Evolutionary conservation across 2,797 vertebrate genomes (phyloP).

Genomic region (Gymnothorax reevesii): DNA sequence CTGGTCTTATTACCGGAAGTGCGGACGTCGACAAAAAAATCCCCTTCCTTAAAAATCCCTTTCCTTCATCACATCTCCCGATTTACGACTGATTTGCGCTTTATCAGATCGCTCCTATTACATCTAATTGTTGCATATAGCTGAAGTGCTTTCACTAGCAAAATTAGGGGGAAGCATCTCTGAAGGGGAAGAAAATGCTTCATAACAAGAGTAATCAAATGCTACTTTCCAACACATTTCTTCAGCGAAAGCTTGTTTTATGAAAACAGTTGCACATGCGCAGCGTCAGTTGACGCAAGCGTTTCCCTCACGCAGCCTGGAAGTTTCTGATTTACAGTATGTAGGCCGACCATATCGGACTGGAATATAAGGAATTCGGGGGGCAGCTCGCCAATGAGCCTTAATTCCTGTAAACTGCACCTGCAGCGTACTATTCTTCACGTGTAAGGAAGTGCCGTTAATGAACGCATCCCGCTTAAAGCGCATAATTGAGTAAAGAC

Average conservation of each 20-base stretch:
- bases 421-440: slow-evolving; percentile 66
- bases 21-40: too few species aligned
- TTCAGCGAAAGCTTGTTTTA: not conserved
- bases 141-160: slow-evolving; percentile 7
- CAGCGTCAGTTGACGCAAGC: not conserved
- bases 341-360: slow-evolving; percentile 24
- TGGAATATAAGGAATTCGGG: not conserved
- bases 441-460: slow-evolving; percentile 74
- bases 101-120: too few species aligned
- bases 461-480: slow-evolving; percentile 73
- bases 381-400: slow-evolving; percentile 33
- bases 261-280: not conserved
- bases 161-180: not conserved
- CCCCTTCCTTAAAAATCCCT: too few species aligned
- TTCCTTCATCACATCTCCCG: too few species aligned
- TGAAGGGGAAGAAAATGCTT: too few species aligned
- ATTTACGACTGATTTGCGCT: too few species aligned
- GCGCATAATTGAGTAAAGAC: slow-evolving; percentile 73
- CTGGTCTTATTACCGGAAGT: too few species aligned
- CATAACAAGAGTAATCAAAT: not conserved
- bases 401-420: slow-evolving; percentile 71
- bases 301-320: not conserved
- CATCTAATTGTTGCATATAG: slow-evolving; percentile 13
- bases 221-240: not conserved
- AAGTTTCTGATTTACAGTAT: slow-evolving; percentile 11